A percentile compares a stretch with the other conserved stretches of the same genome.
Conservation (phyloP, 2,113 vertebrate genomes). For the Eretmochelys imbricata region DNA sequence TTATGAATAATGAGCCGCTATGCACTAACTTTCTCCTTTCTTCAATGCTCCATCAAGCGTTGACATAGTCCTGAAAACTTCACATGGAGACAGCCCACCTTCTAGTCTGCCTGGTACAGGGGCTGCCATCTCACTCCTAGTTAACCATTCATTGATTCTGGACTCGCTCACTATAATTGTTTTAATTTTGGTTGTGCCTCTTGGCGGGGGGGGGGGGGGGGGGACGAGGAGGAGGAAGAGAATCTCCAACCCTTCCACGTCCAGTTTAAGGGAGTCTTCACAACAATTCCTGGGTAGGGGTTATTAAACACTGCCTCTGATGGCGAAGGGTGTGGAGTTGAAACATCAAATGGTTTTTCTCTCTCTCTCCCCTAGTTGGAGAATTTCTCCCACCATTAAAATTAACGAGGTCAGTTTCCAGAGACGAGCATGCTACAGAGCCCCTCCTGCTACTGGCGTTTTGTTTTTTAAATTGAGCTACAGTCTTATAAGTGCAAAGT, state of each 20-base stretch:
- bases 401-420: constrained; percentile 74
- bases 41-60: constrained; percentile 41
- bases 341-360: constrained; percentile 10
- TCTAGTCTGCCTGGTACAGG: not conserved
- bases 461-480: constrained; percentile 68
- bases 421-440: not conserved
- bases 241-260: not conserved
- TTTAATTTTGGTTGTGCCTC: not conserved
- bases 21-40: not conserved
- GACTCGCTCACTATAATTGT: not conserved
- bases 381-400: constrained; percentile 72
- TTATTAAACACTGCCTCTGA: constrained; percentile 2
- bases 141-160: not conserved
- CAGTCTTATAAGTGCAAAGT: constrained; percentile 58
- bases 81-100: not conserved
- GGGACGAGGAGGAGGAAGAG: not conserved
- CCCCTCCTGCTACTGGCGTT: constrained; percentile 59
- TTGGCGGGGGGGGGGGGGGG: not conserved
- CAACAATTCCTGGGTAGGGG: not conserved
- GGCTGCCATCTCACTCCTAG: not conserved
- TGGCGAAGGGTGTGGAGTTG: not conserved
- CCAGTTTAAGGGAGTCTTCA: constrained; percentile 33
- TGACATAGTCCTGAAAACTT: not conserved
- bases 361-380: constrained; percentile 26
- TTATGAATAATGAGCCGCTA: constrained; percentile 57